These are phyloP conservation scores for Drosophila eugracilis DNA, from an alignment of 1,140 invertebrate species.

Conservation along the genomic window DNA sequence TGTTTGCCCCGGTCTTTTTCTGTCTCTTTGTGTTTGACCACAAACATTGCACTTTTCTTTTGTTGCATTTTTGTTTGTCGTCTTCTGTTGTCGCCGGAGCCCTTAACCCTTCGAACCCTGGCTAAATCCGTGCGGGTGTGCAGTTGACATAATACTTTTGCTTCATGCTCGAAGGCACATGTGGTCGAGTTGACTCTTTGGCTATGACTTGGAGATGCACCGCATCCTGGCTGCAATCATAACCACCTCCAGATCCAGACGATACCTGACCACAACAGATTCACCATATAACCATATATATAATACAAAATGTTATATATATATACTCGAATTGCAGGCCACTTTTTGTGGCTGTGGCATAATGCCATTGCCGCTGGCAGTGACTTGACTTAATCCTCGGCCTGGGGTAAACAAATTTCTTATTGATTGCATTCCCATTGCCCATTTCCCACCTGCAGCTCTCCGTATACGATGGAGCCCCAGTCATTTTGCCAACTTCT, in stretches of 20 bases:
- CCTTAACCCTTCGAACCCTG: neutral
- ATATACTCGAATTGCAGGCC: no score
- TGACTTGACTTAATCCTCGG: slow-evolving; percentile 14
- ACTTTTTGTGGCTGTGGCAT: slow-evolving; percentile 27
- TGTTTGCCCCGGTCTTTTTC: slow-evolving; percentile 22
- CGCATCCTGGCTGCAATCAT: slow-evolving; percentile 11
- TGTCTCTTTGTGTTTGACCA: slow-evolving; percentile 70
- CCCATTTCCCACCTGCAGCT: slow-evolving; percentile 27
- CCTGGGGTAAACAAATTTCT: slow-evolving; percentile 55
- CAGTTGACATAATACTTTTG: slow-evolving; percentile 56
- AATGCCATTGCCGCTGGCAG: slow-evolving; percentile 14
- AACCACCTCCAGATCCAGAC: neutral
- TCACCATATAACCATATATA: slow-evolving; percentile 6
- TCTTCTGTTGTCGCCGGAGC: slow-evolving; percentile 8
- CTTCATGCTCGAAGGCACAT: slow-evolving; percentile 35
- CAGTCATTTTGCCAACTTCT: slow-evolving; percentile 63
- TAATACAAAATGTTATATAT: slow-evolving; percentile 26
- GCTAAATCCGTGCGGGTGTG: slow-evolving; percentile 34
- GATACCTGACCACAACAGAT: slow-evolving; percentile 31
- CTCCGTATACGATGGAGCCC: slow-evolving; percentile 3
- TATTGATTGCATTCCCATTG: slow-evolving; percentile 58
- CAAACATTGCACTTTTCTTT: slow-evolving; percentile 75
- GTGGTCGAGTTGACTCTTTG: slow-evolving; percentile 42
- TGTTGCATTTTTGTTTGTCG: slow-evolving; percentile 69
- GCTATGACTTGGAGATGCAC: slow-evolving; percentile 24